Base-by-base conservation (phyloP, 2,888 invertebrate genomes). In the Cosmia pyralina region DNA sequence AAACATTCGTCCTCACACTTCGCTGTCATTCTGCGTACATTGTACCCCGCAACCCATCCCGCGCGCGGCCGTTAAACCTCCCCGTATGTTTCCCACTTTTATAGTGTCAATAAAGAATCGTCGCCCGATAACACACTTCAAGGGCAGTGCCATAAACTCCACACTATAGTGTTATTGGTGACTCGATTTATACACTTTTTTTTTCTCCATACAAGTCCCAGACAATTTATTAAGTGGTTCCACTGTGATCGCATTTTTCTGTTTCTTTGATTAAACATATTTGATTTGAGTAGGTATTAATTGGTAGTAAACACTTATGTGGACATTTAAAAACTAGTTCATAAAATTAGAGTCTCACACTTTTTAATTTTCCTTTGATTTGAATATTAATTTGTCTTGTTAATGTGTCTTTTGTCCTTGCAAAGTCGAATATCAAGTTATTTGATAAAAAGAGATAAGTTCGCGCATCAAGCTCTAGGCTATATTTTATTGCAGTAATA, bases 121-220 rank as follows among this genome's bases (percentile, higher is more conserved):
- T 92, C 92, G 91, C 89, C 88, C 92, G 94, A 93, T 94, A 93
- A 94, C 92, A 90, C 88, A 87, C 91, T 91, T 91, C 93, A 93
- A 94, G 93, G 94, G 91, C 93, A 92, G 92, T 92, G 91, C 90
- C 94, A 94, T 95, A 95, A 95, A 95, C 94, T 89, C 92, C 88
- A 87, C 90, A 92, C 93, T 94, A 94, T 95, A 94, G 90, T 94
- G 95, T 95, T 95, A 95, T 94, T 94, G 94, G 94, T 91, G 90
- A 91, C 89, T 92, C 92, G 92, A 92, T 93, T 93, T 93, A 93
- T 92, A 90, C 86, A 90, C 89, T 87, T 89, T 91, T 92, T 66
- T 93, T 92, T 93, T 92, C 77, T 85, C 72, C 79, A 85, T 89
- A 88, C 90, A 87, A 86, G 88, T 88, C 85, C 81, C 90, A 88